A percentile compares a stretch with the other conserved stretches of the same genome.
Evolutionary conservation across 2,797 vertebrate genomes (phyloP).

Genomic region (Characodon lateralis): DNA sequence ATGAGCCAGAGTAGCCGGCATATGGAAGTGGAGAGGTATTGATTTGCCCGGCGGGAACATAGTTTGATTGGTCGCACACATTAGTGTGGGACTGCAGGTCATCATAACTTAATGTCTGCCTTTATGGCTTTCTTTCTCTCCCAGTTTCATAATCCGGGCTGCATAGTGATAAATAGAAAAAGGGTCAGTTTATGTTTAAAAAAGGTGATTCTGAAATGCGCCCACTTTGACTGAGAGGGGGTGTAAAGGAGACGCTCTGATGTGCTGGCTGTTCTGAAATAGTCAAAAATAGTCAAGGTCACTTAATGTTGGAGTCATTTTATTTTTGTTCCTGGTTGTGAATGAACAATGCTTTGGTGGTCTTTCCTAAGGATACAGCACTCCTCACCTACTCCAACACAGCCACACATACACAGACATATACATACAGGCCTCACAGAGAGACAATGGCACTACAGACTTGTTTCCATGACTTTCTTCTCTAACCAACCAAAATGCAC

Average conservation of each 20-base stretch:
- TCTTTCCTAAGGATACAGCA: constrained; percentile 45
- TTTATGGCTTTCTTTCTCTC: constrained; percentile 8
- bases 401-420: constrained; percentile 27
- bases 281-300: constrained; percentile 66
- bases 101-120: constrained; percentile 20
- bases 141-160: constrained; percentile 36
- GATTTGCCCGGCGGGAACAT: constrained; percentile 50
- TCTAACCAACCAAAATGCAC: constrained; percentile 59
- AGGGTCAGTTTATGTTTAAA: constrained; percentile 40
- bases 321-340: constrained; percentile 47
- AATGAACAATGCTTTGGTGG: constrained; percentile 65
- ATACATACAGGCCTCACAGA: constrained; percentile 22
- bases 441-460: constrained; percentile 67
- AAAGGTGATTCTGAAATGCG: constrained; percentile 52
- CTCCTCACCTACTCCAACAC: constrained; percentile 41
- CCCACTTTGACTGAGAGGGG: constrained; percentile 52
- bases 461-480: constrained; percentile 71
- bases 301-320: constrained; percentile 67
- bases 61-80: constrained; percentile 52
- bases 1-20: constrained; percentile 12
- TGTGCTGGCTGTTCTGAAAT: constrained; percentile 39
- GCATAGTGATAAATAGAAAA: constrained; percentile 42
- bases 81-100: constrained; percentile 36
- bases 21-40: constrained; percentile 48
- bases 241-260: constrained; percentile 41